A percentile compares a stretch with the other conserved stretches of the same genome.
Conservation (phyloP, 2,797 vertebrate species). For the Hoplostethus mediterraneus region DNA sequence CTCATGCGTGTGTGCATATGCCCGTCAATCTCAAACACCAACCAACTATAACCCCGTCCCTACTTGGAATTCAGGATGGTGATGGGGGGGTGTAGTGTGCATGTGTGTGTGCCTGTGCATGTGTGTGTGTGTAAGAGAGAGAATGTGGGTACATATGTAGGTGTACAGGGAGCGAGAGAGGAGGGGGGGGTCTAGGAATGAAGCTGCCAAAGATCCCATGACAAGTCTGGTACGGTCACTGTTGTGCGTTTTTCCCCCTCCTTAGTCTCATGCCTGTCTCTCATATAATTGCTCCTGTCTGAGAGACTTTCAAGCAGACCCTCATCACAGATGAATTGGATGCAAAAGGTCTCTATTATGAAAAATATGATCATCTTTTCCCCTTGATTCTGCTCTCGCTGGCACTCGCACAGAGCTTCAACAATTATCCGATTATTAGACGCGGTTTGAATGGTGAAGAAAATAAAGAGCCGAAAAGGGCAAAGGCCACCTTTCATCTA, state of each 20-base stretch:
- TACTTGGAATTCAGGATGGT: conserved; percentile 33
- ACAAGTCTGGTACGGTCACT: conserved; percentile 57
- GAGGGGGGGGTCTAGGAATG: conserved; percentile 47
- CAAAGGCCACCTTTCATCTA: conserved; percentile 72
- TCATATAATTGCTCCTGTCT: conserved; percentile 58
- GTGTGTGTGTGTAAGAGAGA: conserved; percentile 2
- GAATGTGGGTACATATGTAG: conserved; percentile 28
- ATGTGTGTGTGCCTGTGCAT: not conserved
- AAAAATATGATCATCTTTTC: conserved; percentile 64
- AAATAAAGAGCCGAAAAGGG: conserved; percentile 50
- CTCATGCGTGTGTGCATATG: not conserved
- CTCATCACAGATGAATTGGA: conserved; percentile 51
- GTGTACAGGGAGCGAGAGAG: conserved; percentile 36
- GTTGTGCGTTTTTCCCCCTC: conserved; percentile 41
- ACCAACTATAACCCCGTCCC: conserved; percentile 14
- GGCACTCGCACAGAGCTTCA: conserved; percentile 35
- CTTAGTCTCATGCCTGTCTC: conserved; percentile 61
- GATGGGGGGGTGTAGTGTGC: conserved; percentile 38
- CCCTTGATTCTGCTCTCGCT: conserved; percentile 60
- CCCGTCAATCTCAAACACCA: conserved; percentile 28
- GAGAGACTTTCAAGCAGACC: conserved; percentile 45
- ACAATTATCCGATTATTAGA: conserved; percentile 64
- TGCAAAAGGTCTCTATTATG: conserved; percentile 45
- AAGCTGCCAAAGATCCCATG: conserved; percentile 68
- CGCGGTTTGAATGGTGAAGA: conserved; percentile 56